These are phyloP conservation scores for Panagrolaimus sp. DNA, from an alignment of 1,140 invertebrate species.

Conservation along the genomic window DNA sequence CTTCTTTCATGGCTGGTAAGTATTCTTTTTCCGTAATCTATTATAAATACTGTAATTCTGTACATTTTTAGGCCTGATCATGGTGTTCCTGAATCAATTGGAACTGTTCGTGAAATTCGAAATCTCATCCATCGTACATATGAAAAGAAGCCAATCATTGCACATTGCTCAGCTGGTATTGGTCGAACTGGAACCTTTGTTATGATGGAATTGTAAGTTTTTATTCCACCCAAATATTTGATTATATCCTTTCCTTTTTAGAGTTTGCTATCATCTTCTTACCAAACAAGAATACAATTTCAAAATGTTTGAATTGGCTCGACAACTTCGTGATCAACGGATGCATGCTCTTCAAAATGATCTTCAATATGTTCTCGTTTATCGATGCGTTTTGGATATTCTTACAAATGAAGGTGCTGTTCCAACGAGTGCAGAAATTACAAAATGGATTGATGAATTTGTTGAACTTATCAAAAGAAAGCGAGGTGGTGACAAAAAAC, in stretches of 20 bases:
- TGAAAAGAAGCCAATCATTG: conserved; percentile 39
- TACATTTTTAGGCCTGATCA: conserved; percentile 40
- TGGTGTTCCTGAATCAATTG: conserved; percentile 29
- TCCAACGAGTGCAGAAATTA: conserved; percentile 17
- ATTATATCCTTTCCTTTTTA: background rate
- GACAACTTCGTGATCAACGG: conserved; percentile 31
- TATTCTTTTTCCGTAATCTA: no score
- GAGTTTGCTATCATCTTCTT: conserved; percentile 25
- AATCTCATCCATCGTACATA: conserved; percentile 31
- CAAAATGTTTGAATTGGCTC: conserved; percentile 33
- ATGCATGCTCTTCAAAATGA: conserved; percentile 41
- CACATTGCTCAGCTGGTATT: conserved; percentile 38
- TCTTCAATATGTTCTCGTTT: conserved; percentile 30
- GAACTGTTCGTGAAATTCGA: conserved; percentile 39
- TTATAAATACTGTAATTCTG: no score
- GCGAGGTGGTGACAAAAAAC: no score
- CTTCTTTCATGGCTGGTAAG: background rate
- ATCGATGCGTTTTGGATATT: conserved; percentile 34
- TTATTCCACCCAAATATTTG: background rate
- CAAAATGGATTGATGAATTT: conserved; percentile 34
- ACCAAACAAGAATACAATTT: conserved; percentile 30
- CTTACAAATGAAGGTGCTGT: conserved; percentile 27
- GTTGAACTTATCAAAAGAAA: conserved; percentile 32
- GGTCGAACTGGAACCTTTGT: conserved; percentile 43
- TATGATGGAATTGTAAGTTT: conserved; percentile 33